Evolutionary conservation across 2,888 invertebrate species (phyloP).

Genomic region (Nowickia ferox): DNA sequence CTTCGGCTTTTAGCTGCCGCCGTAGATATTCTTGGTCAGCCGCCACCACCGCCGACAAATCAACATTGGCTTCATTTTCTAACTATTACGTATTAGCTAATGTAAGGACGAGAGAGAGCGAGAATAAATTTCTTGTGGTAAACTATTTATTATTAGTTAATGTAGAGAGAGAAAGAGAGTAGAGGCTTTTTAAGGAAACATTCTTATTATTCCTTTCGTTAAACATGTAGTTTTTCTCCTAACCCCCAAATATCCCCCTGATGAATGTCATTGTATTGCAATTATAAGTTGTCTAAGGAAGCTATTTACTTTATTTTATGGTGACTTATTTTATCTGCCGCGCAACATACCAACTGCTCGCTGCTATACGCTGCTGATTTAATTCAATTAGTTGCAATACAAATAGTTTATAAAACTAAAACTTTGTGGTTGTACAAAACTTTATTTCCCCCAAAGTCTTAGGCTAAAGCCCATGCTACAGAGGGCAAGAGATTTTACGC

Average conservation of each 20-base stretch:
- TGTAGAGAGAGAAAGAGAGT: too few relatives aligned
- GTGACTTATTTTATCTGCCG: not conserved
- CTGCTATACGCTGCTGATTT: constrained; percentile 40
- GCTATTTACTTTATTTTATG: not conserved
- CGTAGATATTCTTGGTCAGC: too few relatives aligned
- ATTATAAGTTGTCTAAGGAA: not conserved
- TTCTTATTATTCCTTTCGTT: not conserved
- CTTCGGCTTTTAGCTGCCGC: too few relatives aligned
- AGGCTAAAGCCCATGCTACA: constrained; percentile 49
- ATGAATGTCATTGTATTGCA: not conserved
- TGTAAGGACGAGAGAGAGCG: too few relatives aligned
- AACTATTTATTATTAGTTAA: too few relatives aligned
- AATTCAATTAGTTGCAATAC: constrained; percentile 68
- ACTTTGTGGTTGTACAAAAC: constrained; percentile 45
- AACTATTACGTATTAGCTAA: too few relatives aligned
- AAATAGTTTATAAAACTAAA: constrained; percentile 65
- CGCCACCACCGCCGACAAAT: too few relatives aligned
- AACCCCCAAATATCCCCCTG: not conserved
- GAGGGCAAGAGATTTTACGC: constrained; percentile 41
- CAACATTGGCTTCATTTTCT: too few relatives aligned
- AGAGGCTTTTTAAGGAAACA: too few relatives aligned
- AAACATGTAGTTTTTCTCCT: not conserved
- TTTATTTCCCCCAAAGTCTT: constrained; percentile 43
- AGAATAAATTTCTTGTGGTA: too few relatives aligned
- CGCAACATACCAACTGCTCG: not conserved